Percentiles rank a stretch among this genome's conserved stretches.
phyloP scores from a whole-genome alignment of 2,797 vertebrate species.

The Astyanax mexicanus region DNA sequence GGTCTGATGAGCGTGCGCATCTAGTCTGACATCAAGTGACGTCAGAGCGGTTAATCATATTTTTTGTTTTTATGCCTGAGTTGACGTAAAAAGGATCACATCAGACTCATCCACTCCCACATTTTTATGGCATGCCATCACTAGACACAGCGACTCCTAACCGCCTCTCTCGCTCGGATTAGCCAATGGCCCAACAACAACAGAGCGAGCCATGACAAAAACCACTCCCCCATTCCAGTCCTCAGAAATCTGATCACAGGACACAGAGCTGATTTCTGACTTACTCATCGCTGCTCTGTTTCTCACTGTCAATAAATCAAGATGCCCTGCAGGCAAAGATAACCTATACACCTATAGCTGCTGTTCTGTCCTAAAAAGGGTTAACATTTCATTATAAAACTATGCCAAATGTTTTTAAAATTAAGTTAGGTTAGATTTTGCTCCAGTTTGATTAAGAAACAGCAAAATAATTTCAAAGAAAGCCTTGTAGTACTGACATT shows the following conservation, averaged over 20 bases:
- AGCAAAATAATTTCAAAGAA: too few relatives aligned
- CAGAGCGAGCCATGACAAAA: constrained; percentile 47
- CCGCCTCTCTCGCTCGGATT: constrained; percentile 40
- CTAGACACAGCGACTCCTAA: constrained; percentile 49
- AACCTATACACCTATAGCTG: constrained; percentile 3
- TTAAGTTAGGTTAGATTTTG: too few relatives aligned
- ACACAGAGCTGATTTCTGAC: constrained; percentile 38
- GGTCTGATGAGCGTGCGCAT: background rate
- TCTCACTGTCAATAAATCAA: constrained; percentile 51
- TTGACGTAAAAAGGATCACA: constrained; percentile 44
- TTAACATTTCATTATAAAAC: too few relatives aligned
- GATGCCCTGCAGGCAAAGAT: constrained; percentile 12
- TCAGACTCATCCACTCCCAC: constrained; percentile 41
- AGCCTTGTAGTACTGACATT: too few relatives aligned
- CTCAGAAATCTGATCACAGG: constrained; percentile 52
- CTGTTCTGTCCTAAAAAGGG: background rate
- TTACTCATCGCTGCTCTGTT: constrained; percentile 14
- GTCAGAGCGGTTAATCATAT: background rate
- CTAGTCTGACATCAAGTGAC: background rate
- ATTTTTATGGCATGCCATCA: constrained; percentile 58
- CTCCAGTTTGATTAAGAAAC: too few relatives aligned
- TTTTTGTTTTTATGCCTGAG: constrained; percentile 40
- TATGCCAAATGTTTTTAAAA: too few relatives aligned
- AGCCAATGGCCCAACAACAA: constrained; percentile 53
- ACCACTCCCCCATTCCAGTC: constrained; percentile 51